These are phyloP conservation scores for Smutsia gigantea DNA, from an alignment of 2,797 vertebrate genomes.

Conservation along the genomic window DNA sequence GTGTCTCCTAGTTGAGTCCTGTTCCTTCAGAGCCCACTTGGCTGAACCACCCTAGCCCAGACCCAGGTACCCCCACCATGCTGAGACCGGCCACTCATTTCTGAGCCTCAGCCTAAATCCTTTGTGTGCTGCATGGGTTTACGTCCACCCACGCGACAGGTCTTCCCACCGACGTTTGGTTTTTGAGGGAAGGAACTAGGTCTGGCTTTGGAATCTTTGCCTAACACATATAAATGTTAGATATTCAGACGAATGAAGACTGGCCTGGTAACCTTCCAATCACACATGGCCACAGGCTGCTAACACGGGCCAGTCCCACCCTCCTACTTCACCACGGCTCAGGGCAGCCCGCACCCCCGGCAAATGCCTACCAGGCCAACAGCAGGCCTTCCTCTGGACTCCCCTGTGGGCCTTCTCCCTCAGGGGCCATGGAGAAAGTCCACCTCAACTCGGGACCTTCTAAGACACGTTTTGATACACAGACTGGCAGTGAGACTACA, in stretches of 20 bases:
- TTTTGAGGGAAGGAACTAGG: neutral
- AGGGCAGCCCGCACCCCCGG: neutral
- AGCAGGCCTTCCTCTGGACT: neutral
- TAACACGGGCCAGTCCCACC: neutral
- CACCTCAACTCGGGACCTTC: neutral
- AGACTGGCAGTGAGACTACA: neutral
- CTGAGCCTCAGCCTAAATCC: neutral
- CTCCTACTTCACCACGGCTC: neutral
- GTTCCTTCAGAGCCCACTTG: neutral
- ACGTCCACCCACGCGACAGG: neutral
- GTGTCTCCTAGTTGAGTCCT: neutral
- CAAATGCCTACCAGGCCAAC: neutral
- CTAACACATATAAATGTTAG: neutral
- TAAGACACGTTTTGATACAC: neutral
- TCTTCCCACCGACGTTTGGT: neutral
- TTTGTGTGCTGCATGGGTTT: neutral
- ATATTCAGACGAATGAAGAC: neutral
- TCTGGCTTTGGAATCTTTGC: neutral
- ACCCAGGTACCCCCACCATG: neutral
- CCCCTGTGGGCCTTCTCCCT: neutral
- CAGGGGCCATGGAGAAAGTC: neutral
- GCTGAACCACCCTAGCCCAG: neutral
- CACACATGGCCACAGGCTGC: neutral
- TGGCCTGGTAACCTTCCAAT: neutral
- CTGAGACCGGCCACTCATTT: neutral